These are phyloP conservation scores for Ceratina japonica DNA, from an alignment of 1,140 invertebrate genomes.

Conservation along the genomic window DNA sequence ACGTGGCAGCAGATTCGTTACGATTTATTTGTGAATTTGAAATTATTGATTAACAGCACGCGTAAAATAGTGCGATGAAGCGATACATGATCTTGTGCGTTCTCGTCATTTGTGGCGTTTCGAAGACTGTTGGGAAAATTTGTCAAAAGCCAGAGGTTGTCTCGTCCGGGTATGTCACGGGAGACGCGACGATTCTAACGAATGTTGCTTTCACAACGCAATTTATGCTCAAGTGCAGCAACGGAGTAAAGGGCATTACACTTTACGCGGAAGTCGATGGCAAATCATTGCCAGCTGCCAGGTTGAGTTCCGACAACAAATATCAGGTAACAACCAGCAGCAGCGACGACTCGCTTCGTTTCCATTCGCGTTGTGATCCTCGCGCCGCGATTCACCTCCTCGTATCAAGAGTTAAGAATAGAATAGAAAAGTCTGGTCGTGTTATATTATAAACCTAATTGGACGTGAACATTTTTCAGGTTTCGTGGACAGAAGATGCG, in stretches of 20 bases:
- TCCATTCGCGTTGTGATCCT: no score
- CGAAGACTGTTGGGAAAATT: conserved; percentile 61
- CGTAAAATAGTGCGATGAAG: conserved; percentile 1
- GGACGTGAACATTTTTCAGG: conserved; percentile 79
- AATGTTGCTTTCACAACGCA: conserved; percentile 90
- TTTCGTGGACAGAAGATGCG: conserved; percentile 94
- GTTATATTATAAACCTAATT: not conserved
- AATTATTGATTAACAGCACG: not conserved
- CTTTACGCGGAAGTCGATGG: conserved; percentile 93
- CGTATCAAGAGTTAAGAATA: no score
- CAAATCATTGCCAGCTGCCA: conserved; percentile 88
- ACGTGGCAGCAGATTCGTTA: not conserved
- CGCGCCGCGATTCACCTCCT: no score
- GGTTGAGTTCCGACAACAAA: conserved; percentile 85
- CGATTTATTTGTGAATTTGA: not conserved
- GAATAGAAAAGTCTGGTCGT: not conserved
- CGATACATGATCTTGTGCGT: not conserved
- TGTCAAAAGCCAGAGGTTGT: conserved; percentile 84
- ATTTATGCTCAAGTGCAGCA: conserved; percentile 85
- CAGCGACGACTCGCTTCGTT: no score
- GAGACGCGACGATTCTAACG: conserved; percentile 93
- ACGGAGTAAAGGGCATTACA: conserved; percentile 83
- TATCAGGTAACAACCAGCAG: conserved; percentile 84
- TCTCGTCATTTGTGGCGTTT: conserved; percentile 35
- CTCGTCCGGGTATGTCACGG: conserved; percentile 89